Evolutionary conservation across 2,113 vertebrate genomes (phyloP).

Genomic region (Carettochelys insculpta): DNA sequence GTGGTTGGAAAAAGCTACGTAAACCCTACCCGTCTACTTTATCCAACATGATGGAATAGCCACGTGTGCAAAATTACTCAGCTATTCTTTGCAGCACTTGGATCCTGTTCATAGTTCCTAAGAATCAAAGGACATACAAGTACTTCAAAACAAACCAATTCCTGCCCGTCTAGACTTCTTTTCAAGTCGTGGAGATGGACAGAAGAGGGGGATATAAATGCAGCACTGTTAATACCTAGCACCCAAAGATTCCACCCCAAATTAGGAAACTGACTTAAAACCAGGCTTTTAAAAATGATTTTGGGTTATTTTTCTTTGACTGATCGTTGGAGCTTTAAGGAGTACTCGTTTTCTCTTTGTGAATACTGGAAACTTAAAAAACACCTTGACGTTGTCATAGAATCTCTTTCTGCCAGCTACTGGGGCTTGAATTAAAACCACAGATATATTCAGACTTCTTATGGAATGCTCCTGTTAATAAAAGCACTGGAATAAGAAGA

Average conservation of each 20-base stretch:
- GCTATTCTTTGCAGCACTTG: background rate
- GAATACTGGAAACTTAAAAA: background rate
- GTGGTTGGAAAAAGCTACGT: background rate
- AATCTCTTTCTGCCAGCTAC: background rate
- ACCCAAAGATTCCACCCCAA: background rate
- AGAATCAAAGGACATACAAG: background rate
- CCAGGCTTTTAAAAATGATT: background rate
- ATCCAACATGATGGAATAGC: background rate
- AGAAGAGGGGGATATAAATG: background rate
- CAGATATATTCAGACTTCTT: background rate
- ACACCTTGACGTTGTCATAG: background rate
- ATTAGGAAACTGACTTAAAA: background rate
- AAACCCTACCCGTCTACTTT: background rate
- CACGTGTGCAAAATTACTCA: background rate
- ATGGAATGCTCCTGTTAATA: fast-evolving
- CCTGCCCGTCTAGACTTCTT: constrained; percentile 10
- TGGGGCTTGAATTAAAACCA: background rate
- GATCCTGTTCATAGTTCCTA: background rate
- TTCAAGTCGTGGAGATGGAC: background rate
- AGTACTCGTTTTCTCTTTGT: background rate
- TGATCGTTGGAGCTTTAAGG: background rate
- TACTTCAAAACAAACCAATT: constrained; percentile 16
- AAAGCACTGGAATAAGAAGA: background rate
- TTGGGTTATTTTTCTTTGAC: background rate
- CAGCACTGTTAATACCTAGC: background rate